Conservation (phyloP, 2,113 vertebrate genomes). For the Percina caprodes region DNA sequence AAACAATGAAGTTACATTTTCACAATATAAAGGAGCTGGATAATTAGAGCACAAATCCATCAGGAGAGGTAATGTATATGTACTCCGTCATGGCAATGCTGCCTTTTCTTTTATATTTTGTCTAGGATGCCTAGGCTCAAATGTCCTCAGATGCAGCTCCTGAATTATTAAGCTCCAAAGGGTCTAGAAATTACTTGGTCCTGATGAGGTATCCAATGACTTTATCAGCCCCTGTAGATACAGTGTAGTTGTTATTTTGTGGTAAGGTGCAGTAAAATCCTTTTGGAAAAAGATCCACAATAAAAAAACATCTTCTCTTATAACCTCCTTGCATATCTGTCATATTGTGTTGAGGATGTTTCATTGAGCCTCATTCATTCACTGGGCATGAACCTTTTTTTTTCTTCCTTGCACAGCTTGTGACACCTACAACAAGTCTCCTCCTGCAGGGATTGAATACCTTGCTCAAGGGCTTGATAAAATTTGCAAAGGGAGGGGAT, state of each 20-base stretch:
- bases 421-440: constrained; percentile 22
- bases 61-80: not conserved
- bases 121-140: not conserved
- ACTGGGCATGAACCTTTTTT: not conserved
- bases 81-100: not conserved
- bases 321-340: not conserved
- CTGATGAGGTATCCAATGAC: constrained; percentile 7
- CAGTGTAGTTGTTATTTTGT: not conserved
- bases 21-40: not conserved
- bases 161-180: not conserved
- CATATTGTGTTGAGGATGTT: not conserved
- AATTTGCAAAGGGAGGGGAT: not conserved
- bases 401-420: not conserved
- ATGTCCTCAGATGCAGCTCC: not conserved
- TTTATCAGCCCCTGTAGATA: not conserved
- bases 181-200: not conserved
- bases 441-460: constrained; percentile 21
- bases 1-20: not conserved
- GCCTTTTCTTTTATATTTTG: not conserved
- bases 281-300: not conserved
- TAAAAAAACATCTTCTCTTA: not conserved
- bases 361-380: not conserved
- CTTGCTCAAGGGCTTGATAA: constrained; percentile 20
- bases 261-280: not conserved
- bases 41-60: not conserved